phyloP scores from a whole-genome alignment of 2,797 vertebrate genomes.

The Hybognathus amarus region DNA sequence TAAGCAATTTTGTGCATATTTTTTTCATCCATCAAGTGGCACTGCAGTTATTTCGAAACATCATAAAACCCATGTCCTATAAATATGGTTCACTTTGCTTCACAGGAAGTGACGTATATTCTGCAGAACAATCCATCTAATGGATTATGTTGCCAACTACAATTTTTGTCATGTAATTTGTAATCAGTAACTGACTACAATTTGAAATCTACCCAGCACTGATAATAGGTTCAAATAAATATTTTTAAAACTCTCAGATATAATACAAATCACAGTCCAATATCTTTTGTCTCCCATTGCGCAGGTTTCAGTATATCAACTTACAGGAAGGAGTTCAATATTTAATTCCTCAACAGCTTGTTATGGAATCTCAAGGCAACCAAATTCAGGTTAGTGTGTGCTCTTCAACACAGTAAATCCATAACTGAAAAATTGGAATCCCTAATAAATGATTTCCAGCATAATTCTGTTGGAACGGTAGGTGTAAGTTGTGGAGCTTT shows the following conservation, averaged over 20 bases:
- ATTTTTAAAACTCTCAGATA: neutral
- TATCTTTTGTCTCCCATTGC: neutral
- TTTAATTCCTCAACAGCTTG: slow-evolving; percentile 92
- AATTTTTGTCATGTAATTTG: no score
- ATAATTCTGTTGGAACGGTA: neutral
- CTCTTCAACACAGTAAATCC: neutral
- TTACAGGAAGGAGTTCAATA: slow-evolving; percentile 90
- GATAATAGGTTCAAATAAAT: neutral
- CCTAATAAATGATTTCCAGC: neutral
- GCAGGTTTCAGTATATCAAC: slow-evolving; percentile 95
- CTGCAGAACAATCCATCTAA: slow-evolving; percentile 78
- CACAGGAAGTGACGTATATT: slow-evolving; percentile 88
- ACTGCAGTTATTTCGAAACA: neutral
- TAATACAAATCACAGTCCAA: neutral
- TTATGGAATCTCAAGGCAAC: slow-evolving; percentile 91
- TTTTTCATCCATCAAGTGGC: slow-evolving; percentile 60
- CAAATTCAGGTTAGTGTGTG: slow-evolving; percentile 87
- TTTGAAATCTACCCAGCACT: no score
- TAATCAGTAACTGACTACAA: no score
- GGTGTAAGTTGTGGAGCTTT: neutral
- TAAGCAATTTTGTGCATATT: slow-evolving; percentile 62
- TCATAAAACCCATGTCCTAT: neutral
- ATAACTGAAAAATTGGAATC: neutral
- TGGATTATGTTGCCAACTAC: no score
- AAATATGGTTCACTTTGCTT: neutral